Conservation (phyloP, 1,140 invertebrate genomes). For the Triops cancriformis region DNA sequence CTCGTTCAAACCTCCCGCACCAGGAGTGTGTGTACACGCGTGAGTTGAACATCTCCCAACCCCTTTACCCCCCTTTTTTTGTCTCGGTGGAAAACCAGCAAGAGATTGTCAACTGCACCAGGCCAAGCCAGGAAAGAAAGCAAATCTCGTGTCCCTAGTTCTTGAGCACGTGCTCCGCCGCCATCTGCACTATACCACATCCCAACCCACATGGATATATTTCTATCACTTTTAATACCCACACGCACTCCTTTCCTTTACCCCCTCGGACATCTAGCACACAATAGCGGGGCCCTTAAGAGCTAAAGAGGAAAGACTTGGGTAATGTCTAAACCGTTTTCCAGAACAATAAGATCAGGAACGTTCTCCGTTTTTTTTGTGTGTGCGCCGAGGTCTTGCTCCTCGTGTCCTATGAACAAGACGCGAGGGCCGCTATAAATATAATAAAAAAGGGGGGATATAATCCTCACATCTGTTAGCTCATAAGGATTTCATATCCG, state of each 20-base stretch:
- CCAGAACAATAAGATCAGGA: conserved; percentile 1
- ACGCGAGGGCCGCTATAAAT: not conserved
- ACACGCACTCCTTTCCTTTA: not conserved
- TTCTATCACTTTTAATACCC: conserved; percentile 6
- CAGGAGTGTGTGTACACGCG: not conserved
- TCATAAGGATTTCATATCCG: not conserved
- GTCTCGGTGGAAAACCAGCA: not conserved
- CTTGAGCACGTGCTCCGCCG: not conserved
- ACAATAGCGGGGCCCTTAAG: not conserved
- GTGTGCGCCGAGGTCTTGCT: too few relatives aligned
- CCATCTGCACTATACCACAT: not conserved
- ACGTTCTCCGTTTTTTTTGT: not conserved
- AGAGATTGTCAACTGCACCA: not conserved
- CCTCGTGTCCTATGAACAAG: too few relatives aligned
- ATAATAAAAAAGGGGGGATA: not conserved
- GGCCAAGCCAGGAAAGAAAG: not conserved
- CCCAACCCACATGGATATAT: not conserved
- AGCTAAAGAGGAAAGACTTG: not conserved
- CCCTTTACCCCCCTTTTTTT: not conserved
- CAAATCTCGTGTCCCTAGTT: not conserved
- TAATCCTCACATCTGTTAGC: conserved; percentile 10
- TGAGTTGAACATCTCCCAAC: not conserved
- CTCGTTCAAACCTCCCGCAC: not conserved
- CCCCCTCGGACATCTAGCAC: not conserved
- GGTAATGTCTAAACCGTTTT: not conserved